These are phyloP conservation scores for Semnornis frantzii DNA, from an alignment of 2,113 vertebrate species.

Conservation along the genomic window DNA sequence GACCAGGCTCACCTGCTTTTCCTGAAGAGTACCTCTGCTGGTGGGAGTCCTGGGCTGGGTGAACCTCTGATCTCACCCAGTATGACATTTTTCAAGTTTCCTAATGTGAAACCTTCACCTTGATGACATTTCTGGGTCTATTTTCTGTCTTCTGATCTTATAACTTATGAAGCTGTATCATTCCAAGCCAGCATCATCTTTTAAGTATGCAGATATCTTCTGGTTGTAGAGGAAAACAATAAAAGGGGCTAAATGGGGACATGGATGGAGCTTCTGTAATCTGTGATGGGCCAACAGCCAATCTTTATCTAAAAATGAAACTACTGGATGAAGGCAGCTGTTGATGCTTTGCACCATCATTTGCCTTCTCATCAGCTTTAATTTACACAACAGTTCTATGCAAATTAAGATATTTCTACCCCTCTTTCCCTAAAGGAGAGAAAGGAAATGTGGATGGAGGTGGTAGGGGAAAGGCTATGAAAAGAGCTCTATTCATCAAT, in stretches of 20 bases:
- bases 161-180: not conserved
- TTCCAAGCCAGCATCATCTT: not conserved
- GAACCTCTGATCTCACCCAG: not conserved
- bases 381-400: not conserved
- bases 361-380: conserved; percentile 30
- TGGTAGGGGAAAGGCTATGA: not conserved
- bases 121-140: not conserved
- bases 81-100: not conserved
- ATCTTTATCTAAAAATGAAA: not conserved
- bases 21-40: not conserved
- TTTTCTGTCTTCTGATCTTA: not conserved
- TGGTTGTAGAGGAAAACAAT: not conserved
- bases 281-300: not conserved
- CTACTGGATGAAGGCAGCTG: not conserved
- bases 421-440: not conserved
- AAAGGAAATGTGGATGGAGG: not conserved
- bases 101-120: not conserved
- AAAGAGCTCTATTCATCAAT: not conserved
- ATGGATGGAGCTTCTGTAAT: not conserved
- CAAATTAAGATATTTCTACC: not conserved
- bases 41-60: not conserved
- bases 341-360: not conserved
- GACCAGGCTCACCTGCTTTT: not conserved
- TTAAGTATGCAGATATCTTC: not conserved
- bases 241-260: not conserved